Conservation (phyloP, 2,797 vertebrate genomes). For the Hypotaenidia okinawae region DNA sequence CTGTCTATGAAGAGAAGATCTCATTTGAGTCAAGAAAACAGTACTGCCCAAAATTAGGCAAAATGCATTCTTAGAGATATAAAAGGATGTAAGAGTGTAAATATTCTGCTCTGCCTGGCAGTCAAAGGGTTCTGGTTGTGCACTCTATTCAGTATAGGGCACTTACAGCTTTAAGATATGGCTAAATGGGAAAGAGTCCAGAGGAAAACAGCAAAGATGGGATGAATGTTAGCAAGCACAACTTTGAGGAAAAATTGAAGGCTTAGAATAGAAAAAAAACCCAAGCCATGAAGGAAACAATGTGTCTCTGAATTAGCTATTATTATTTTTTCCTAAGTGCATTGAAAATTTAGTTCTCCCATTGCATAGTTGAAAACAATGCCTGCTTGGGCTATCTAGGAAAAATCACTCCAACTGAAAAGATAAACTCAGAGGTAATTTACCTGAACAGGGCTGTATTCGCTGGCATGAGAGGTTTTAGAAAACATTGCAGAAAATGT, state of each 20-base stretch:
- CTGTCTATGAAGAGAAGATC: not conserved
- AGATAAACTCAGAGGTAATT: not conserved
- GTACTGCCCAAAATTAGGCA: not conserved
- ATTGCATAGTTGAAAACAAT: not conserved
- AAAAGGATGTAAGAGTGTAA: not conserved
- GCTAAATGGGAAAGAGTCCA: not conserved
- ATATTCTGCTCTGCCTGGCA: not conserved
- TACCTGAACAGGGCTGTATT: not conserved
- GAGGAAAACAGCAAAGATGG: not conserved
- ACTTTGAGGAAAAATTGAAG: not conserved
- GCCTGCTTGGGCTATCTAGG: not conserved
- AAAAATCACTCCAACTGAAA: not conserved
- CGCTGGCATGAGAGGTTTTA: not conserved
- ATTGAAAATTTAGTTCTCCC: not conserved
- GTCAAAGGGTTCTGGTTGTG: accelerated
- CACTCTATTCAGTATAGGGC: not conserved
- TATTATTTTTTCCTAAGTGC: not conserved
- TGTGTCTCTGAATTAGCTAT: not conserved
- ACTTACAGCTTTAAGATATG: not conserved
- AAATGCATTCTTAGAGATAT: not conserved
- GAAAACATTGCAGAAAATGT: not conserved
- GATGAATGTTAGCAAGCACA: not conserved
- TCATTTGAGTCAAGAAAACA: not conserved
- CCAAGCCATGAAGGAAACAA: not conserved
- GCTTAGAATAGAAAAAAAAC: not conserved